These are phyloP conservation scores for Crotalus viridis DNA, from an alignment of 2,113 vertebrate species.

Conservation along the genomic window DNA sequence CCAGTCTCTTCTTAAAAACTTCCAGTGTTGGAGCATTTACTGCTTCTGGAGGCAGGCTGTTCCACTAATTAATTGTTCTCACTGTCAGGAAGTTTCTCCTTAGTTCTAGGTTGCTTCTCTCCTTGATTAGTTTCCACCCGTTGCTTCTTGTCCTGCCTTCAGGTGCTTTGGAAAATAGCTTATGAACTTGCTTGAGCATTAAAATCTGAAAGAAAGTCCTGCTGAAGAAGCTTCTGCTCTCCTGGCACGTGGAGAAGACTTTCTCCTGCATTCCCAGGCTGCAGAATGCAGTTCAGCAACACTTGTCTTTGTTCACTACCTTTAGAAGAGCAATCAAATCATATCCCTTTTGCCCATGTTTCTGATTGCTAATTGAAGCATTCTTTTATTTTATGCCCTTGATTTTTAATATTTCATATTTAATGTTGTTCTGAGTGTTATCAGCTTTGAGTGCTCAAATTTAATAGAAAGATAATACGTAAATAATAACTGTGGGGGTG, in stretches of 20 bases:
- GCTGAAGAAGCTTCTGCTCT: not conserved
- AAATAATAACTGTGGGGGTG: not conserved
- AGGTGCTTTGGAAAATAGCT: too few species aligned
- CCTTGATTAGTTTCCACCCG: too few species aligned
- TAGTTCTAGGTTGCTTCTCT: too few species aligned
- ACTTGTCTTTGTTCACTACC: not conserved
- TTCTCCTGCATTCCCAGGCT: not conserved
- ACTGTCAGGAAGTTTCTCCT: too few species aligned
- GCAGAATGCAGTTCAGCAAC: not conserved
- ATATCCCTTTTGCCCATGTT: not conserved
- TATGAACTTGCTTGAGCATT: not conserved
- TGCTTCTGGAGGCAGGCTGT: too few species aligned
- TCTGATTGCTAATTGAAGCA: not conserved
- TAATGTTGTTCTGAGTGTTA: not conserved
- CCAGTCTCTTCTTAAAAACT: too few species aligned
- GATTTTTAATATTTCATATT: not conserved
- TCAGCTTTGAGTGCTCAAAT: not conserved
- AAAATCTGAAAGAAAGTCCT: not conserved
- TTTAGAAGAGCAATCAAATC: not conserved
- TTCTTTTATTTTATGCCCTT: not conserved
- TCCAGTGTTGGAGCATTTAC: too few species aligned
- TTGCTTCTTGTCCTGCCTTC: too few species aligned
- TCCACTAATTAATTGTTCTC: too few species aligned
- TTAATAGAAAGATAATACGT: not conserved
- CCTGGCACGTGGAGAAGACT: not conserved